Evolutionary conservation across 2,888 invertebrate genomes (phyloP), one percentile per base, ranked within the genome.

Genomic region (Linnaemya tessellans): DNA sequence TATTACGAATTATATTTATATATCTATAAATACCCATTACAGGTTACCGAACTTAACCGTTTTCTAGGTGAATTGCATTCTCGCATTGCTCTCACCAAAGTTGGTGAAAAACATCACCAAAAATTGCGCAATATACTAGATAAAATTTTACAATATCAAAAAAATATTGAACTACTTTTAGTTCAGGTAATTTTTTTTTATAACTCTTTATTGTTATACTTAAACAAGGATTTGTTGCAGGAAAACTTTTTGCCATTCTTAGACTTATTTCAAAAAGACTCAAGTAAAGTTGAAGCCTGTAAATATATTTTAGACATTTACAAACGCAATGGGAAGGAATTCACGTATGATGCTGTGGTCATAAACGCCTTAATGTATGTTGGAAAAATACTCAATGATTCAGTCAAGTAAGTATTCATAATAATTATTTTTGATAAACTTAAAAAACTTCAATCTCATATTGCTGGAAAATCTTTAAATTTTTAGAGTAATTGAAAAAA

Each of bases 221-320:
- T 43, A 25, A 11, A 9, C 15, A 51, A 25, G 51, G 22, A 25
- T 43, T 38, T 60, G 70, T 84, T 62, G 30, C 73, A 97, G 97
- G 97, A 98, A 84, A 96, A 98, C 89, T 98, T 99, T 91, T 94
- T 98, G 90, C 97, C 98, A 0, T 94, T 98, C 77, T 93, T 99
- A 75, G 98, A 98, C 92, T 93, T 98, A 89, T 97, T 98, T 88
- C 97, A 98, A 90, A 96, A 97, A 86, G 97, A 97, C 87, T 95
- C 94, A 51, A 94, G 96, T 0, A 96, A 96, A 91, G 96, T 97
- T 0, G 95, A 97, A 89, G 95, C 97, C 78, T 97, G 97, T 88
- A 97, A 97, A 92, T 95, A 94, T 62, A 95, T 98, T 15, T 93
- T 98, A 88, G 94, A 95, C n/a, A 94, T 94, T 87, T 94, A 93